Percentiles rank a stretch among this genome's conserved stretches.
phyloP scores from a whole-genome alignment of 2,888 invertebrate species.

The Tuta absoluta region DNA sequence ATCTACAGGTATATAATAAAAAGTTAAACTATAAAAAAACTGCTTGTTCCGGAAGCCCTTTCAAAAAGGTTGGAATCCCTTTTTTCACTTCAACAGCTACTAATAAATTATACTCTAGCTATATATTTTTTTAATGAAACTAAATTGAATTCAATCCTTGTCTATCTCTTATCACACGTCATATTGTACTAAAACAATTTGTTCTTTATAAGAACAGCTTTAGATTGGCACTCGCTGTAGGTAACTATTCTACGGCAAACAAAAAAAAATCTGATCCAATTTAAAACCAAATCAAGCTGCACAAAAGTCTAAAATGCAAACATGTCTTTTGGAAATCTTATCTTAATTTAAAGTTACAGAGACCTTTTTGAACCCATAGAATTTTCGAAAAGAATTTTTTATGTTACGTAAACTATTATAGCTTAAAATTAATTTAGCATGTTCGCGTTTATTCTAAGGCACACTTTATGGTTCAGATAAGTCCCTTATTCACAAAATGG shows the following conservation, averaged over 20 bases:
- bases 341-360: neutral
- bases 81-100: too few relatives aligned
- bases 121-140: neutral
- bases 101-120: too few relatives aligned
- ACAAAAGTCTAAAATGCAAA: constrained; percentile 14
- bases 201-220: constrained; percentile 19
- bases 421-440: too few relatives aligned
- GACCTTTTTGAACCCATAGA: constrained; percentile 1
- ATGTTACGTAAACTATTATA: neutral
- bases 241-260: neutral
- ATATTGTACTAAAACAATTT: constrained; percentile 8
- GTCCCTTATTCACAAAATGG: constrained; percentile 1
- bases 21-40: neutral
- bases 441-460: neutral
- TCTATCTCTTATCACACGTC: neutral
- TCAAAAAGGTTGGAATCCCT: too few relatives aligned
- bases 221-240: neutral
- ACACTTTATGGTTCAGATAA: neutral
- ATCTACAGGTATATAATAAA: neutral
- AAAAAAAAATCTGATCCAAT: neutral
- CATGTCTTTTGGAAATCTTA: constrained; percentile 5
- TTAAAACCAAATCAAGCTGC: neutral
- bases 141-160: neutral
- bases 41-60: neutral
- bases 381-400: neutral